Evolutionary conservation across 2,797 vertebrate genomes (phyloP).

Genomic region (Clarias laeviceps): DNA sequence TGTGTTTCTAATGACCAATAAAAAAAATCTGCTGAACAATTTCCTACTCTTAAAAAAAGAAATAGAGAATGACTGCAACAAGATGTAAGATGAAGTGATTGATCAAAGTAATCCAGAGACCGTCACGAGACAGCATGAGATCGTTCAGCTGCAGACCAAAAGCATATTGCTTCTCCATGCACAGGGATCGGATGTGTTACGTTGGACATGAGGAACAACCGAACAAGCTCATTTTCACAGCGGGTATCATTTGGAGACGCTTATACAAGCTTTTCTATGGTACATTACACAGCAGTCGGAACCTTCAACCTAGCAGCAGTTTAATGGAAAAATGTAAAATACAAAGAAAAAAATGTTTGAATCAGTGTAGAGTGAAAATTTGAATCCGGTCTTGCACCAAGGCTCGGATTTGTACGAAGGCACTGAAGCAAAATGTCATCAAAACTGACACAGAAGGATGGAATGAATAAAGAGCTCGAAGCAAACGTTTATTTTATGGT

Average conservation of each 20-base stretch:
- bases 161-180: slow-evolving; percentile 19
- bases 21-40: slow-evolving; percentile 37
- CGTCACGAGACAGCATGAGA: slow-evolving; percentile 25
- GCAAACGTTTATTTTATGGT: slow-evolving; percentile 10
- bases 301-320: slow-evolving; percentile 13
- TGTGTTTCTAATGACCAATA: slow-evolving; percentile 50
- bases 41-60: slow-evolving; percentile 18
- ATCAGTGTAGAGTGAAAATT: slow-evolving; percentile 18
- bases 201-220: slow-evolving; percentile 17
- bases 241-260: slow-evolving; percentile 20
- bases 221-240: slow-evolving; percentile 40
- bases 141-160: slow-evolving; percentile 24
- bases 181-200: not conserved
- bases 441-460: slow-evolving; percentile 11
- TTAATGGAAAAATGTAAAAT: slow-evolving; percentile 44
- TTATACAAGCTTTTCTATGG: slow-evolving; percentile 32
- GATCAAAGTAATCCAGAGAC: slow-evolving; percentile 49
- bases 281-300: slow-evolving; percentile 33
- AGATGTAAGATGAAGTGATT: slow-evolving; percentile 33
- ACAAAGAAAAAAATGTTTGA: slow-evolving; percentile 6
- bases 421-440: slow-evolving; percentile 14
- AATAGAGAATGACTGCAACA: slow-evolving; percentile 22
- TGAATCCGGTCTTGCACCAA: slow-evolving; percentile 22
- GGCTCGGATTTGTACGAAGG: not conserved
- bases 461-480: slow-evolving; percentile 24